A percentile compares a stretch with the other conserved stretches of the same genome.
Conservation (phyloP, 2,113 vertebrate species). For the Machaerirhynchus nigripectus region DNA sequence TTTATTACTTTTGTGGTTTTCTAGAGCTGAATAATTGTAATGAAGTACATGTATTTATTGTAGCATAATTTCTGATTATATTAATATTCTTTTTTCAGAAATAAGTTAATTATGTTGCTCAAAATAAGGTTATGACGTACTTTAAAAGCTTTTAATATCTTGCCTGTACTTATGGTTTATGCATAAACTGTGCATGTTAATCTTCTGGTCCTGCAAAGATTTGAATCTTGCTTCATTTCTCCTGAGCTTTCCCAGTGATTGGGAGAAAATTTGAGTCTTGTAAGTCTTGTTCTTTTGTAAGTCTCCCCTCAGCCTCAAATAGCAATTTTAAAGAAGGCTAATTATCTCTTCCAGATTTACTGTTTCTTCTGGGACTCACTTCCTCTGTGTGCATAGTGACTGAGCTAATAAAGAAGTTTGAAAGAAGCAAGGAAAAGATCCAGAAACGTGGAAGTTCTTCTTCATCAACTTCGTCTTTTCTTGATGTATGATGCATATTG, state of each 20-base stretch:
- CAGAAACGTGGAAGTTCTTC: slow-evolving; percentile 72
- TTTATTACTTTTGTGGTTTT: background rate
- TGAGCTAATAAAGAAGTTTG: slow-evolving; percentile 91
- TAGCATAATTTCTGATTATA: background rate
- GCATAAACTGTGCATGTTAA: background rate
- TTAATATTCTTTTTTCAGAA: background rate
- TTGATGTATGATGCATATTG: slow-evolving; percentile 94
- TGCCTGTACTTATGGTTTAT: background rate
- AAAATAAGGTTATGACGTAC: background rate
- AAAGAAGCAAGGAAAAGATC: slow-evolving; percentile 78
- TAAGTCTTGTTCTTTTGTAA: background rate
- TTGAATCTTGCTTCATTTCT: background rate
- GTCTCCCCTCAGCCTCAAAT: background rate
- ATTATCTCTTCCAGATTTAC: slow-evolving; percentile 80
- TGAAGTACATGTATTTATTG: background rate
- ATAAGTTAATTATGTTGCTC: background rate
- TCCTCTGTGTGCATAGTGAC: slow-evolving; percentile 93
- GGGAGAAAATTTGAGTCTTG: background rate
- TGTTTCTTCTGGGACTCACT: slow-evolving; percentile 91
- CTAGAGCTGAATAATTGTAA: background rate
- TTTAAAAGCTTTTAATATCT: background rate
- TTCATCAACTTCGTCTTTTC: slow-evolving; percentile 76
- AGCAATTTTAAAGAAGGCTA: background rate
- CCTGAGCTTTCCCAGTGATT: background rate
- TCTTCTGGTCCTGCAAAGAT: background rate